These are phyloP conservation scores for Trachythela sp. DNA, from an alignment of 64 coral and sea anemone species.

Conservation along the genomic window DNA sequence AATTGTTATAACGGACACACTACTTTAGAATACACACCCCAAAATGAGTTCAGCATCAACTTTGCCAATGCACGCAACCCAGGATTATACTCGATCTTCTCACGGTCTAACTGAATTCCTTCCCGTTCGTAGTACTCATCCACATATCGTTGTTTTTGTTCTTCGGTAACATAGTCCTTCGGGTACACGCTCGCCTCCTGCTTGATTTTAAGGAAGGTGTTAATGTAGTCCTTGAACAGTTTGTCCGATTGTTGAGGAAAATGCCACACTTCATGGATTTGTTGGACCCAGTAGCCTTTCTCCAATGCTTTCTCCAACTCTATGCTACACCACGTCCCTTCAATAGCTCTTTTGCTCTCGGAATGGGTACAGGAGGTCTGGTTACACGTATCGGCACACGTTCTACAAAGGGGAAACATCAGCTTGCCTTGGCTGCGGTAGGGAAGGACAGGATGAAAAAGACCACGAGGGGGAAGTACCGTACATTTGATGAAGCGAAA, in stretches of 20 bases:
- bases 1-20: neutral
- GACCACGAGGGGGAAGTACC: neutral
- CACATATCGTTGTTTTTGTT: neutral
- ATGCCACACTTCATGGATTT: too few relatives aligned
- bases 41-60: slow-evolving; percentile 44
- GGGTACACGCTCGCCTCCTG: slow-evolving; percentile 25
- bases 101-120: neutral
- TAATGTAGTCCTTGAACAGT: slow-evolving; percentile 25
- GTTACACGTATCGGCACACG: neutral
- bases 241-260: neutral
- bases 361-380: neutral
- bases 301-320: too few relatives aligned
- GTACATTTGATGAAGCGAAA: neutral
- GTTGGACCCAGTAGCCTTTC: neutral
- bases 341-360: neutral
- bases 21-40: slow-evolving; percentile 40
- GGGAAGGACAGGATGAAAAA: neutral
- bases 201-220: slow-evolving; percentile 25
- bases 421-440: neutral
- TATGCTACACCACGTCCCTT: neutral
- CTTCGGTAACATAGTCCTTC: slow-evolving; percentile 24
- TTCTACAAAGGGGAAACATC: neutral
- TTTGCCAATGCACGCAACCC: slow-evolving; percentile 8
- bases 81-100: neutral
- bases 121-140: neutral